Evolutionary conservation across 2,797 vertebrate species (phyloP), one percentile per base, ranked within the genome.

Genomic region (Trachops cirrhosus): DNA sequence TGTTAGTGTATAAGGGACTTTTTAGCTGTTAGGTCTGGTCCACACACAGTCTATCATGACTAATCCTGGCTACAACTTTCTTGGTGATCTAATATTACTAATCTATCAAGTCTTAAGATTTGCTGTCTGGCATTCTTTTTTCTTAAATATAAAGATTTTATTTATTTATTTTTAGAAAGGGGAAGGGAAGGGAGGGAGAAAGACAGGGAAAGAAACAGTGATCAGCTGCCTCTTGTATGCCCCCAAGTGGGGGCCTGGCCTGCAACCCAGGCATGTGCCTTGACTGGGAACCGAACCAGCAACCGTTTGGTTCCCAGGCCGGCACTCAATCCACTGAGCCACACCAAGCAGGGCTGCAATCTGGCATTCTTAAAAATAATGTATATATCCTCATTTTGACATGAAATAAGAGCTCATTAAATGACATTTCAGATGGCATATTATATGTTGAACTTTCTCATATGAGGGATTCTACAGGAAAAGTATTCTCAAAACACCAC

Each of bases 351-450:
- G 24, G 57, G 12, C 6, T 62, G 29, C 26, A 6, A 62, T 32
- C 19, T 29, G 59, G 14, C 59, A 62, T 62, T 62, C 59, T 62
- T 62, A 62, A 62, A 62, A 62, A 14, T 62, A 80, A 64, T 18
- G 12, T 18, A 84, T 39, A n/a, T 37, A 68, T 70, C 19, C 26
- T 75, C 14, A 5, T 44, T 62, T 50, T 82, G 41, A 67, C 39
- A 68, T 54, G n/a, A 94, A 92, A 93, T n/a, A 86, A 75, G 10
- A 84, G 52, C 39, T 91, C 16, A 16, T 46, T 85, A 92, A 91
- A 91, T 75, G 34, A 19, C 52, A 89, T 89, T 96, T 94, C 48
- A 71, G 48, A 48, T 92, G 68, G 90, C n/a, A 80, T 93, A 86
- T 57, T 93, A 86, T 57, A 93, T 34, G 68, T 59, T 86, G 26